Evolutionary conservation across 2,113 vertebrate species (phyloP), one percentile per base, ranked within the genome.

Genomic region (Ariopsis seemanni): DNA sequence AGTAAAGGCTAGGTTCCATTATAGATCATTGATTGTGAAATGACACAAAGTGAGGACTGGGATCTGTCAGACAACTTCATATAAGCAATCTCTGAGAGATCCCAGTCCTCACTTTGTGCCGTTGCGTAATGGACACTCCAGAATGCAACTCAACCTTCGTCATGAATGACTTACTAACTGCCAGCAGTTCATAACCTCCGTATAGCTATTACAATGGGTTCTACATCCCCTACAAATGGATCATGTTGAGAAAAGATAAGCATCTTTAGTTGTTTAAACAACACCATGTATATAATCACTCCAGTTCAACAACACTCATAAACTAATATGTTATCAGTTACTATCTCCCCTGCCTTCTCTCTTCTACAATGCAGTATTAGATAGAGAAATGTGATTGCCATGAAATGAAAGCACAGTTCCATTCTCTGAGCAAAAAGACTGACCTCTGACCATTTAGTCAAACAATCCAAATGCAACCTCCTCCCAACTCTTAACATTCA

Each of bases 91-190:
- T 22, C 17, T 42, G 57, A 25, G 10, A 62, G 96, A 97, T 96
- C 96, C 96, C 97, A 98, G 97, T 96, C 95, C 95, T 96, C 91
- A 96, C 96, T 97, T 96, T 97, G 96, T 95, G 93, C 95, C 93
- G 95, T 96, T 97, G 97, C 96, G 95, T 97, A 95, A 95, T 96
- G 94, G 90, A 94, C 95, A 93, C 95, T 95, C 96, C 94, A 95
- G 95, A 97, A 97, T 97, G 96, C 96, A 97, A 98, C 97, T 97
- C 96, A 91, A 94, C 95, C 96, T 97, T 96, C 95, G 96, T 95
- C 97, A 97, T 96, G 94, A 96, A 96, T 97, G 97, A 98, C 96
- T 97, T 98, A 98, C 97, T 98, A 99, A 98, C 97, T 97, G 97
- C 97, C 96, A 98, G 97, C 97, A 97, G 97, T 98, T 99, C 96